phyloP scores from a whole-genome alignment of 2,113 vertebrate species.

The Colistium nudipinnis region DNA sequence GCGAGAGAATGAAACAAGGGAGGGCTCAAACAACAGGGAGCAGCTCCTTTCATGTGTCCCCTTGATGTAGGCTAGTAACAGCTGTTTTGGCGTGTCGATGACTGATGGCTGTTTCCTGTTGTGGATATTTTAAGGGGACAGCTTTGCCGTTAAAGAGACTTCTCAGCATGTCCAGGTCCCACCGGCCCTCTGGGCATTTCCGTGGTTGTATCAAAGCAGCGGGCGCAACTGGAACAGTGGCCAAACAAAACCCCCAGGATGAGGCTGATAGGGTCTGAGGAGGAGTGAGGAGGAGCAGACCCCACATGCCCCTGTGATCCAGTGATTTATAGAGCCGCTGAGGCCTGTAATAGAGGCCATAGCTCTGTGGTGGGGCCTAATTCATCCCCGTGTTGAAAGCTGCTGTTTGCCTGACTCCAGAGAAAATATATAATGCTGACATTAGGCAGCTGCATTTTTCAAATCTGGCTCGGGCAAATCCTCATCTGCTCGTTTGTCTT shows the following conservation, averaged over 20 bases:
- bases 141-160: conserved; percentile 82
- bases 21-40: conserved; percentile 80
- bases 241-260: conserved; percentile 69
- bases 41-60: conserved; percentile 80
- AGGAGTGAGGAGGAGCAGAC: conserved; percentile 65
- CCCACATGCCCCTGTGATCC: conserved; percentile 66
- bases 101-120: conserved; percentile 91
- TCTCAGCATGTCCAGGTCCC: conserved; percentile 71
- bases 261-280: conserved; percentile 48
- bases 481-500: conserved; percentile 66
- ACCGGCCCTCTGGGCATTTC: conserved; percentile 73
- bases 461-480: conserved; percentile 60
- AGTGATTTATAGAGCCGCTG: conserved; percentile 74
- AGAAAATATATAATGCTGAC: conserved; percentile 71
- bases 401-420: conserved; percentile 67
- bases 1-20: conserved; percentile 80
- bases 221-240: conserved; percentile 68
- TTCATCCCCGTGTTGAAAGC: conserved; percentile 74
- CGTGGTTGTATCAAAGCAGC: conserved; percentile 68
- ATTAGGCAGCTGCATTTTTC: conserved; percentile 65
- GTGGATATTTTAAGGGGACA: conserved; percentile 85
- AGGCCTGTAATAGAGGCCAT: conserved; percentile 71
- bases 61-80: conserved; percentile 89
- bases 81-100: conserved; percentile 86
- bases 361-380: conserved; percentile 63